Conservation (phyloP, 1,140 invertebrate genomes). For the Pararge aegeria region DNA sequence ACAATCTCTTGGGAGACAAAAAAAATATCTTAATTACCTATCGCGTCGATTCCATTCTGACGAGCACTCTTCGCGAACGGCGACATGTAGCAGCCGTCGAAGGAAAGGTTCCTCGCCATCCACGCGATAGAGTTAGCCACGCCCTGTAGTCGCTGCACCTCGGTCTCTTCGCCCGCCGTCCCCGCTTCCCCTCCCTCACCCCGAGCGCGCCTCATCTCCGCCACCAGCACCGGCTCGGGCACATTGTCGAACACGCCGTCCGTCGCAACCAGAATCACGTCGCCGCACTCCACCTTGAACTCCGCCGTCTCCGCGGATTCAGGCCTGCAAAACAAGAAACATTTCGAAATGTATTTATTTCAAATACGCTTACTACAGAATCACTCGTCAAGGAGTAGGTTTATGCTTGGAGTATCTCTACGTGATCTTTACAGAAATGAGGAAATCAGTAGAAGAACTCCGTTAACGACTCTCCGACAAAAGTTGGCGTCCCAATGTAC, state of each 20-base stretch:
- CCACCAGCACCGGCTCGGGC: constrained; percentile 92
- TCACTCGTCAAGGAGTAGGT: too few species aligned
- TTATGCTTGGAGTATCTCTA: too few species aligned
- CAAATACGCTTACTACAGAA: background rate
- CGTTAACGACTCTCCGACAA: too few species aligned
- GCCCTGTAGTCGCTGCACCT: constrained; percentile 85
- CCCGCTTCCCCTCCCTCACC: constrained; percentile 79
- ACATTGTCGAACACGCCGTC: constrained; percentile 99
- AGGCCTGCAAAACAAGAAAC: constrained; percentile 87
- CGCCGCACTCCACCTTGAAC: constrained; percentile 95
- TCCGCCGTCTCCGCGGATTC: constrained; percentile 94
- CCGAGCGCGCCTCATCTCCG: constrained; percentile 85
- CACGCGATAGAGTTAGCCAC: constrained; percentile 96
- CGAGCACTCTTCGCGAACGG: constrained; percentile 96
- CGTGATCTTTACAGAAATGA: too few species aligned
- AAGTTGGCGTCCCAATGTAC: too few species aligned
- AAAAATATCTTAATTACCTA: too few species aligned
- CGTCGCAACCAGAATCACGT: constrained; percentile 96
- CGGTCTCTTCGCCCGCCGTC: too few species aligned
- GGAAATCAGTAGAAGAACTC: too few species aligned
- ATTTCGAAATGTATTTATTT: background rate
- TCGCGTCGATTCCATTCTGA: constrained; percentile 94
- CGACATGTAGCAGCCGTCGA: constrained; percentile 96
- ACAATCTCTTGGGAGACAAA: too few species aligned
- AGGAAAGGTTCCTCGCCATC: constrained; percentile 95